Conservation (phyloP, 2,888 invertebrate species). For the Phytoseiulus persimilis region DNA sequence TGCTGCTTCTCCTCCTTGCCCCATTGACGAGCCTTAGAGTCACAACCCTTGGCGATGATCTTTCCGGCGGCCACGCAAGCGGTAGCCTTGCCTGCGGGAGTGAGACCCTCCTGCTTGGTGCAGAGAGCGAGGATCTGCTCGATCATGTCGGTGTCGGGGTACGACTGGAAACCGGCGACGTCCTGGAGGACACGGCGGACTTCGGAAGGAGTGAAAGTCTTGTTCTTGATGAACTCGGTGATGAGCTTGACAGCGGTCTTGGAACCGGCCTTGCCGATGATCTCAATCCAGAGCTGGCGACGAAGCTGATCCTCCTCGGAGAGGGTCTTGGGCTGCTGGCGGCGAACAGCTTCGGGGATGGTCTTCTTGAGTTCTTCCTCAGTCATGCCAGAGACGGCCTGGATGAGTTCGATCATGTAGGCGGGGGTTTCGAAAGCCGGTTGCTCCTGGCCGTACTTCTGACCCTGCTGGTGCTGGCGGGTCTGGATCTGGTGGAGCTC, state of each 20-base stretch:
- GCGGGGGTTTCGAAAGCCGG: not conserved
- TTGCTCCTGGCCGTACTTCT: not conserved
- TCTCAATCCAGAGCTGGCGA: conserved; percentile 36
- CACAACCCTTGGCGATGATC: conserved; percentile 34
- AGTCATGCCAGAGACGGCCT: conserved; percentile 34
- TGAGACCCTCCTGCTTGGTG: not conserved
- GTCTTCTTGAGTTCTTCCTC: conserved; percentile 26
- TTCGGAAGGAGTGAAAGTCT: conserved; percentile 31
- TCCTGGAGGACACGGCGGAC: conserved; percentile 22
- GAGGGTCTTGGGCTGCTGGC: not conserved
- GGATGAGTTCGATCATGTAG: conserved; percentile 24
- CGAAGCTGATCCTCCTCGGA: conserved; percentile 25
- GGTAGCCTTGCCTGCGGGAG: conserved; percentile 28
- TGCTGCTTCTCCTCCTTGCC: not conserved
- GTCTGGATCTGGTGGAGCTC: conserved; percentile 19
- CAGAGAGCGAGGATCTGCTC: conserved; percentile 20
- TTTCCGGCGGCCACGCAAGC: conserved; percentile 32
- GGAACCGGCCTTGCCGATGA: conserved; percentile 36
- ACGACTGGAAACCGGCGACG: conserved; percentile 31
- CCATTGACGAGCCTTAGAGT: not conserved
- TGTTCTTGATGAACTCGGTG: conserved; percentile 23
- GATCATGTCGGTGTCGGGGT: conserved; percentile 37
- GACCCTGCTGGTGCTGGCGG: conserved; percentile 27
- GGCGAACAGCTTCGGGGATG: conserved; percentile 21
- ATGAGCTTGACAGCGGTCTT: conserved; percentile 31